phyloP scores from a whole-genome alignment of 2,888 invertebrate genomes.

The Orthosia cruda region DNA sequence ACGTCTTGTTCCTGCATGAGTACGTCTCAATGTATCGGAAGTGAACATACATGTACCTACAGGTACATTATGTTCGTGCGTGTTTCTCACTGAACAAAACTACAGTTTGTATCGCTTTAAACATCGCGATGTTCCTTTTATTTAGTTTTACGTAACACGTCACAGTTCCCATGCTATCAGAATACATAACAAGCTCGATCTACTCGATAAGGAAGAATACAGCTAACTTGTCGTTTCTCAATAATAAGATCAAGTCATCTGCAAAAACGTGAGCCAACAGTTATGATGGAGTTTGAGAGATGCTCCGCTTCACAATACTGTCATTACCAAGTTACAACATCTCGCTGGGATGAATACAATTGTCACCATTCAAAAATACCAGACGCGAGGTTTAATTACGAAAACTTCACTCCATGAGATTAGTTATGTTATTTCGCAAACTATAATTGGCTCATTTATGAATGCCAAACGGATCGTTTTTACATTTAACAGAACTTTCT shows the following conservation, averaged over 20 bases:
- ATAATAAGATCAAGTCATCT: slow-evolving; percentile 86
- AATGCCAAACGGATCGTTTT: slow-evolving; percentile 23
- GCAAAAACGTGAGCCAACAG: slow-evolving; percentile 89
- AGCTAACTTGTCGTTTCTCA: slow-evolving; percentile 85
- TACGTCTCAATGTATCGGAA: slow-evolving; percentile 68
- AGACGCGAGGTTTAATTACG: slow-evolving; percentile 62
- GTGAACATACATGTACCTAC: slow-evolving; percentile 45
- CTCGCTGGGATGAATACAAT: slow-evolving; percentile 66
- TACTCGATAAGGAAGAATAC: slow-evolving; percentile 85
- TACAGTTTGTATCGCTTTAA: slow-evolving; percentile 62
- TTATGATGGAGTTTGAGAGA: slow-evolving; percentile 82
- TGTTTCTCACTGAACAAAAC: slow-evolving; percentile 38
- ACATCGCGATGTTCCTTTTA: slow-evolving; percentile 58
- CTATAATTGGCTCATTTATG: slow-evolving; percentile 14
- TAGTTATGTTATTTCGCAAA: slow-evolving; percentile 39
- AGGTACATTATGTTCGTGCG: slow-evolving; percentile 2
- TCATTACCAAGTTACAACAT: slow-evolving; percentile 86
- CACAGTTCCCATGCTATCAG: slow-evolving; percentile 88
- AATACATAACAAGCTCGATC: slow-evolving; percentile 87
- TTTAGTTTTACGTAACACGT: slow-evolving; percentile 81
- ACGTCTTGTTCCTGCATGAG: slow-evolving; percentile 62
- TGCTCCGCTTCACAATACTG: slow-evolving; percentile 85
- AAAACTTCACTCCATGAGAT: slow-evolving; percentile 45
- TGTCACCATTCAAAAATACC: slow-evolving; percentile 72
- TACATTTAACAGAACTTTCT: slow-evolving; percentile 29